Conservation (phyloP, 2,113 vertebrate species). For the Colaptes auratus region DNA sequence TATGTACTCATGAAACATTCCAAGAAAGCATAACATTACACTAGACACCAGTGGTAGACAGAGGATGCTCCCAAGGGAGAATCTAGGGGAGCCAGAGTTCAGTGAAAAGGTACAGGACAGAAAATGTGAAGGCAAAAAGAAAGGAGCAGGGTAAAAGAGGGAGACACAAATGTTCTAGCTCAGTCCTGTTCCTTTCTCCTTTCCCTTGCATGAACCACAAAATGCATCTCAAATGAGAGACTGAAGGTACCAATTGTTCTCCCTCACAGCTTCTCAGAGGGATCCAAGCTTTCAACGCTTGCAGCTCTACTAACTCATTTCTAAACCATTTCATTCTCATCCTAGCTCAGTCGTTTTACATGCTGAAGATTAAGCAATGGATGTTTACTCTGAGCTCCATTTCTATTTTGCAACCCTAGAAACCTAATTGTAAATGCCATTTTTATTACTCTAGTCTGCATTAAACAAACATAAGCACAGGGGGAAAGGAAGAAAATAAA, state of each 20-base stretch:
- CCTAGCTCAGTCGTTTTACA: background rate
- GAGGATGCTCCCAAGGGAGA: slow-evolving; percentile 49
- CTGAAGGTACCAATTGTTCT: background rate
- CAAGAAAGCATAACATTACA: slow-evolving; percentile 67
- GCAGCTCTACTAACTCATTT: background rate
- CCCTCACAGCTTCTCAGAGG: background rate
- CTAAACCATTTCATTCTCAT: background rate
- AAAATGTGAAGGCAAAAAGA: background rate
- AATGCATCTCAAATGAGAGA: rapidly evolving
- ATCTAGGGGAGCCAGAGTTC: slow-evolving; percentile 16
- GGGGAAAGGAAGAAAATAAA: background rate
- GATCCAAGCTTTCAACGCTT: background rate
- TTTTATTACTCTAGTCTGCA: slow-evolving; percentile 10
- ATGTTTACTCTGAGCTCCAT: slow-evolving; percentile 31
- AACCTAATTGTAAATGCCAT: slow-evolving; percentile 29
- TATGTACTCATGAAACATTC: slow-evolving; percentile 59
- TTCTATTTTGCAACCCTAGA: slow-evolving; percentile 63
- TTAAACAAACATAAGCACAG: background rate
- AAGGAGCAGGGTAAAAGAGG: background rate
- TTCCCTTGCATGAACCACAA: background rate
- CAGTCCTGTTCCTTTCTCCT: background rate
- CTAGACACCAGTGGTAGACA: slow-evolving; percentile 37
- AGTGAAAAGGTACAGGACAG: slow-evolving; percentile 28
- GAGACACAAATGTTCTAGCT: background rate
- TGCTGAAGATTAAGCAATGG: slow-evolving; percentile 40